Conservation (phyloP, 1,140 invertebrate genomes). For the Harpegnathos saltator region DNA sequence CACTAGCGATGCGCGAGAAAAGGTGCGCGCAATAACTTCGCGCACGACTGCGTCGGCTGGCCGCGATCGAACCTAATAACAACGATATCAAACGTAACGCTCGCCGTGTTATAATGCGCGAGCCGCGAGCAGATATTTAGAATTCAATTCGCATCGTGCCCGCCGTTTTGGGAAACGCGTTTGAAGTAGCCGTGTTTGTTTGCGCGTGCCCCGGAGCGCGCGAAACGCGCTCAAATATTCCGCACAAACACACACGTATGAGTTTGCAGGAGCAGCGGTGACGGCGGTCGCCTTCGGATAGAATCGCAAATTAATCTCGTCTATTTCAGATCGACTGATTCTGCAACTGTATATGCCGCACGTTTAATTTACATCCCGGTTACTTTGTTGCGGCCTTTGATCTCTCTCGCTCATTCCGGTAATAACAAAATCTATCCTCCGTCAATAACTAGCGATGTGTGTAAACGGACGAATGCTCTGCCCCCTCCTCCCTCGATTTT, state of each 20-base stretch:
- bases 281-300: background rate
- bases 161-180: background rate
- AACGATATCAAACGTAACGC: constrained; percentile 42
- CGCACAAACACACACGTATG: background rate
- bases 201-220: background rate
- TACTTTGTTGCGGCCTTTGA: constrained; percentile 12
- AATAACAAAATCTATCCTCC: constrained; percentile 7
- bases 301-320: constrained; percentile 31
- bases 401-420: background rate
- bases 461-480: background rate
- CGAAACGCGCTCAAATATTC: constrained; percentile 27
- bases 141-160: background rate
- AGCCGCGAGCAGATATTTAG: constrained; percentile 24
- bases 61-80: constrained; percentile 15
- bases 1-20: background rate
- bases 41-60: background rate
- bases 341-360: background rate
- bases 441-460: background rate
- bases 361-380: constrained; percentile 38
- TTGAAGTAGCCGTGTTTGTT: constrained; percentile 33
- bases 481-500: background rate
- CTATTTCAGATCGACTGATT: constrained; percentile 23
- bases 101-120: background rate
- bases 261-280: no score
- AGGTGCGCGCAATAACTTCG: background rate